Percentiles rank a stretch among this genome's conserved stretches.
phyloP scores from a whole-genome alignment of 2,113 vertebrate species.

The Neotoma lepida region DNA sequence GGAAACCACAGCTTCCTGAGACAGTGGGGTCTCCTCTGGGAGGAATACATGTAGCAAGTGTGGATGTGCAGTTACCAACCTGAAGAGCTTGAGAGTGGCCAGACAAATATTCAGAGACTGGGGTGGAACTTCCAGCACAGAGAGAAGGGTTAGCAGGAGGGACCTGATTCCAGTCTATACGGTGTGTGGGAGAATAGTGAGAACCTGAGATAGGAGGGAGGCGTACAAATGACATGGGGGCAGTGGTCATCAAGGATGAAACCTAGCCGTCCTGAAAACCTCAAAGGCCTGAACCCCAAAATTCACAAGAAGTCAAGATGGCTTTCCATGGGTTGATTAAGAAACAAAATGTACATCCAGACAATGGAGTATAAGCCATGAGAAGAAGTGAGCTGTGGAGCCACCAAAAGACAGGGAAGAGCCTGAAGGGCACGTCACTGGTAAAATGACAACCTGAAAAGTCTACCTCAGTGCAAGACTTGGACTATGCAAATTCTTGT shows the following conservation, averaged over 20 bases:
- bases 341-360: not conserved
- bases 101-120: too few species aligned
- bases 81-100: rapidly evolving
- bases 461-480: rapidly evolving
- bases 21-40: not conserved
- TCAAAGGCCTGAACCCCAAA: not conserved
- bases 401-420: not conserved
- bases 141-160: rapidly evolving
- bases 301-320: not conserved
- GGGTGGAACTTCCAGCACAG: not conserved
- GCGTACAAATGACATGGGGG: not conserved
- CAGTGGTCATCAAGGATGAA: rapidly evolving
- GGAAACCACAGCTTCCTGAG: not conserved
- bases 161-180: rapidly evolving
- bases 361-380: too few species aligned
- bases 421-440: not conserved
- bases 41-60: rapidly evolving
- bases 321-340: too few species aligned
- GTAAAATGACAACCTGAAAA: not conserved
- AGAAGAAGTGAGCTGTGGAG: not conserved
- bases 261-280: not conserved
- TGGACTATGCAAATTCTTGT: rapidly evolving
- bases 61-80: rapidly evolving
- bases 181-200: rapidly evolving
- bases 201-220: not conserved